phyloP scores from a whole-genome alignment of 2,888 invertebrate species.

The Frankliniella fusca region DNA sequence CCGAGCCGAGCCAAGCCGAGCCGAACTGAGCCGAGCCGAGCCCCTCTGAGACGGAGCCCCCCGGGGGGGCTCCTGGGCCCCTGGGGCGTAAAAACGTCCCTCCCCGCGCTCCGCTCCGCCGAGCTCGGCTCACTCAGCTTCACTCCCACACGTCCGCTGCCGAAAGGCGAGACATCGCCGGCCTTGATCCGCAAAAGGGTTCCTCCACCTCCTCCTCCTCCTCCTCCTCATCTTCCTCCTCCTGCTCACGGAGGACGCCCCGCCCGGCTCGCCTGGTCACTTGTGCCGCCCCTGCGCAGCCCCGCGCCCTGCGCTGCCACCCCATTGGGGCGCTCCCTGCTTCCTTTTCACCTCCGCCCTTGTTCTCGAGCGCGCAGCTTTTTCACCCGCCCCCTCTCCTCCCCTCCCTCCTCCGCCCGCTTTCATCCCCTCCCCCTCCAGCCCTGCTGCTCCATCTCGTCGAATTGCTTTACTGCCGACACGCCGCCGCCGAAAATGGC shows the following conservation, averaged over 20 bases:
- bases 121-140: background rate
- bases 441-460: background rate
- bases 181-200: too few species aligned
- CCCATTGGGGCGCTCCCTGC: background rate
- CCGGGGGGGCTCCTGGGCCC: background rate
- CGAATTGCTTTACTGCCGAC: constrained; percentile 19
- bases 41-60: background rate
- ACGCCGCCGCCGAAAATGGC: constrained; percentile 18
- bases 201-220: background rate
- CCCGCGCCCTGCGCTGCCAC: background rate
- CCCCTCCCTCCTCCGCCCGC: background rate
- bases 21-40: background rate
- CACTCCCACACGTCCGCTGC: background rate
- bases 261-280: background rate
- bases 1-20: background rate
- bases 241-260: too few species aligned
- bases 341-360: background rate
- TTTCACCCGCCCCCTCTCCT: background rate
- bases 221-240: background rate
- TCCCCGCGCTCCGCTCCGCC: background rate
- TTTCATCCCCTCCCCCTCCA: background rate
- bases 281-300: background rate
- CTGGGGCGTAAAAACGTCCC: background rate
- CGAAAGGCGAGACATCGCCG: too few species aligned
- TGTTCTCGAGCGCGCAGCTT: too few species aligned